Percentiles rank a stretch among this genome's conserved stretches.
Conservation (phyloP, 1,140 invertebrate species). For the Ceratina japonica region DNA sequence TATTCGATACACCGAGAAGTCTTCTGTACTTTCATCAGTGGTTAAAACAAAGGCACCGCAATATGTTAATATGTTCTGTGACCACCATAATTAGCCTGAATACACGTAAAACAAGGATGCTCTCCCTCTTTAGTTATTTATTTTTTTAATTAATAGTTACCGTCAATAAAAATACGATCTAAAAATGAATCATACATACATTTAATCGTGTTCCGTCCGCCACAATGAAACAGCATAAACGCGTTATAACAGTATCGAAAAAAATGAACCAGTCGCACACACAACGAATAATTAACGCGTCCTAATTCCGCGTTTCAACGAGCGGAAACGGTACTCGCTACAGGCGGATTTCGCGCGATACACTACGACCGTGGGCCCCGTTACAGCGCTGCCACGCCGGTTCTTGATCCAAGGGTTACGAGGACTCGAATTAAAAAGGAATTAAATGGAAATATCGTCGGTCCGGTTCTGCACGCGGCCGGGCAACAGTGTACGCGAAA, state of each 20-base stretch:
- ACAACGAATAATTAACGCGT: background rate
- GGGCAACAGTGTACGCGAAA: background rate
- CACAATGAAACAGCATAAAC: background rate
- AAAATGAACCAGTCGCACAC: background rate
- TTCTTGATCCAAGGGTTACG: background rate
- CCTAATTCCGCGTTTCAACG: background rate
- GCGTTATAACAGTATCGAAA: slow-evolving; percentile 14
- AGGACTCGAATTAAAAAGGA: slow-evolving; percentile 21
- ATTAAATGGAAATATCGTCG: background rate
- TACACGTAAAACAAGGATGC: too few relatives aligned
- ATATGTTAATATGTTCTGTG: too few relatives aligned
- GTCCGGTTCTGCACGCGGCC: background rate
- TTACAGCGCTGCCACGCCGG: background rate
- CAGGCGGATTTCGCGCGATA: background rate
- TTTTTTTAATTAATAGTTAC: too few relatives aligned
- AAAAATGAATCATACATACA: background rate
- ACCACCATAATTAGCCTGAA: too few relatives aligned
- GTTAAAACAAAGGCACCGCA: too few relatives aligned
- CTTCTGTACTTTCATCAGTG: too few relatives aligned
- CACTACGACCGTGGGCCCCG: too few relatives aligned
- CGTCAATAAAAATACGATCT: too few relatives aligned
- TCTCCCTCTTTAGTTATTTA: too few relatives aligned
- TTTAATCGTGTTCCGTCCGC: background rate
- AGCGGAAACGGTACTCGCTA: slow-evolving; percentile 3
- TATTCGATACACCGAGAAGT: too few relatives aligned